Evolutionary conservation across 2,113 vertebrate species (phyloP), one percentile per base, ranked within the genome.

Genomic region (Ageneiosus marmoratus): DNA sequence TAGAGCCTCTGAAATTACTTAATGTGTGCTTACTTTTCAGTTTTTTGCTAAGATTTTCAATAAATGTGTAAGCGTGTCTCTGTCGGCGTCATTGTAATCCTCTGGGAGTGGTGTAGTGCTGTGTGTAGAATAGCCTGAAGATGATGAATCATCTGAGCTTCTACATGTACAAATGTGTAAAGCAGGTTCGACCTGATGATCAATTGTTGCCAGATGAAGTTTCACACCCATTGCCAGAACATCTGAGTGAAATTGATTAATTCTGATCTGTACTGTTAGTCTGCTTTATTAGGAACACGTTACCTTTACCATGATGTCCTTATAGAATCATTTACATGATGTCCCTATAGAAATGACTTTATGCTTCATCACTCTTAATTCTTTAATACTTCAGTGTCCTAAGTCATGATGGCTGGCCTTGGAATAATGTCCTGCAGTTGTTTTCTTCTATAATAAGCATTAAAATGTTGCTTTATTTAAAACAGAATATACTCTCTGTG

Each of bases 11-110:
- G 11, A n/a, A 63, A 67, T 46, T 78, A 65, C 83, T 37, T 70
- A 27, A 60, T 18, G 75, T 78, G 63, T 69, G 63, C 46, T 44
- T 84, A 50, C 79, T 87, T 77, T 75, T 85, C 34, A 75, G 65
- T 87, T 83, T 73, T 80, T 80, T 86, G 70, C 81, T 79, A 86
- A 86, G 73, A 75, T 80, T 87, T 87, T 87, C 86, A 87, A 87
- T 87, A 87, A 87, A 87, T 85, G 83, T 85, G 76, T 80, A 73
- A 80, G 77, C 80, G 83, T 83, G 83, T 83, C 44, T 80, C 34
- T 41, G 46, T 41, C 11, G 56, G 56, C 80, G 65, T 79, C 56
- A 8, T 80, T 44, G 48, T 80, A 34, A 72, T 46, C 53, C 24
- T 15, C 20, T 63, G 44, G 5, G 53, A 48, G 48, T 7, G 29